A percentile compares a stretch with the other conserved stretches of the same genome.
Evolutionary conservation across 2,797 vertebrate genomes (phyloP).

Genomic region (Synaphobranchus kaupii): DNA sequence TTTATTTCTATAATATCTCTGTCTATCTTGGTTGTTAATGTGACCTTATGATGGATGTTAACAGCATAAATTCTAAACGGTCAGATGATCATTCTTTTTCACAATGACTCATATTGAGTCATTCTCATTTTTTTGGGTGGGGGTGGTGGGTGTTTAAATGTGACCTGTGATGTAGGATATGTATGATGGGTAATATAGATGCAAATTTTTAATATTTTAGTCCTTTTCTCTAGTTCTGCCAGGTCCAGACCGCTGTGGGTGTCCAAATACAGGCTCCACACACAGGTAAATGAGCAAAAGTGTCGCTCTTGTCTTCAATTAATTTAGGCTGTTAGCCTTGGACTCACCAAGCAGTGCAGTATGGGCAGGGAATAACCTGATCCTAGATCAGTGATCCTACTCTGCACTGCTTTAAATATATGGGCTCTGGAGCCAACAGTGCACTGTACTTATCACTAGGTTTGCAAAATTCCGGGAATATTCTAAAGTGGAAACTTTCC

Average conservation of each 20-base stretch:
- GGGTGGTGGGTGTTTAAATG: not conserved
- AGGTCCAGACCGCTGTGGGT: constrained; percentile 51
- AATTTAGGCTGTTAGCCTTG: not conserved
- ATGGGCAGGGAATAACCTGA: no score
- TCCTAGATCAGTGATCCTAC: not conserved
- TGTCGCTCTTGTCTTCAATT: not conserved
- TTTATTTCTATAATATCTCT: not conserved
- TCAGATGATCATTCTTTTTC: not conserved
- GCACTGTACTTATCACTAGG: not conserved
- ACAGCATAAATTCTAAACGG: not conserved
- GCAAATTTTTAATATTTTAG: not conserved
- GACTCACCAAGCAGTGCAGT: not conserved
- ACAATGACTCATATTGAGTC: no score
- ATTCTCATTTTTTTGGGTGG: not conserved
- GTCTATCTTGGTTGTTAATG: not conserved
- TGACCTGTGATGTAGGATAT: not conserved
- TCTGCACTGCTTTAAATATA: not conserved
- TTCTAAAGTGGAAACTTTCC: no score
- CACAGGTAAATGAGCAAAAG: constrained; percentile 53
- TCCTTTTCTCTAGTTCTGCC: not conserved
- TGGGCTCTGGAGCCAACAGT: not conserved
- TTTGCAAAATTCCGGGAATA: no score
- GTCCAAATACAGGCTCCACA: constrained; percentile 44
- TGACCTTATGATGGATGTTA: not conserved
- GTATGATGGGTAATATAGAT: not conserved